Percentiles rank a stretch among this genome's conserved stretches.
Evolutionary conservation across 1,140 invertebrate genomes (phyloP).

Genomic region (Tribolium madens): DNA sequence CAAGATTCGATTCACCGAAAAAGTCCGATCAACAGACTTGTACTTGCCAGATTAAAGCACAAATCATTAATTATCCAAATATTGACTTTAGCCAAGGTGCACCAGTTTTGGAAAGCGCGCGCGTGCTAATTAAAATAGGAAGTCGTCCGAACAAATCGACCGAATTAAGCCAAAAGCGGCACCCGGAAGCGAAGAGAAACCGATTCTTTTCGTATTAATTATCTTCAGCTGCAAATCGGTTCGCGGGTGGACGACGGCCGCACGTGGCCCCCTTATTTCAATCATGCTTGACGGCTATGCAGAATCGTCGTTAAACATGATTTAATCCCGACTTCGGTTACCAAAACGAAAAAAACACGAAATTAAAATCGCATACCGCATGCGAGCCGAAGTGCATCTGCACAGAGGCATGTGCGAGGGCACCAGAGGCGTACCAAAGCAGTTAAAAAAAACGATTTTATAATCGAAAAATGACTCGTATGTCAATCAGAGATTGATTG

Average conservation of each 20-base stretch:
- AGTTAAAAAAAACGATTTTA: background rate
- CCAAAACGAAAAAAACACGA: background rate
- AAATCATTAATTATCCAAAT: slow-evolving; percentile 24
- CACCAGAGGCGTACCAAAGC: background rate
- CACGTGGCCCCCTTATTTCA: slow-evolving; percentile 33
- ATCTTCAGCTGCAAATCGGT: background rate
- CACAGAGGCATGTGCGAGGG: slow-evolving; percentile 9
- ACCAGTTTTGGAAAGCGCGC: slow-evolving; percentile 11
- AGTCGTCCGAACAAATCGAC: slow-evolving; percentile 11
- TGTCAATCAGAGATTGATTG: too few relatives aligned
- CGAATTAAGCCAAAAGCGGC: slow-evolving; percentile 12
- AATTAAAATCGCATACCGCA: slow-evolving; percentile 23
- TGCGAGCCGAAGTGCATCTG: slow-evolving; percentile 19
- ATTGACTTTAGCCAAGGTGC: slow-evolving; percentile 3
- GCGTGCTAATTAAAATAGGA: slow-evolving; percentile 30
- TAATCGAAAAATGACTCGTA: too few relatives aligned
- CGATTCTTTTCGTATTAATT: slow-evolving; percentile 5
- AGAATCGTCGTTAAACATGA: slow-evolving; percentile 23
- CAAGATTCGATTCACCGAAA: background rate
- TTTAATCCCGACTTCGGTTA: slow-evolving; percentile 7
- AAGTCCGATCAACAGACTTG: background rate
- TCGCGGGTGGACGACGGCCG: slow-evolving; percentile 11
- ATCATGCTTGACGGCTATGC: slow-evolving; percentile 24
- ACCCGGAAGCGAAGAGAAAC: slow-evolving; percentile 22
- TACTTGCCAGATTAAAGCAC: background rate